Base-by-base conservation (phyloP, 1,140 invertebrate genomes). In the Stegodyphus mimosarum region DNA sequence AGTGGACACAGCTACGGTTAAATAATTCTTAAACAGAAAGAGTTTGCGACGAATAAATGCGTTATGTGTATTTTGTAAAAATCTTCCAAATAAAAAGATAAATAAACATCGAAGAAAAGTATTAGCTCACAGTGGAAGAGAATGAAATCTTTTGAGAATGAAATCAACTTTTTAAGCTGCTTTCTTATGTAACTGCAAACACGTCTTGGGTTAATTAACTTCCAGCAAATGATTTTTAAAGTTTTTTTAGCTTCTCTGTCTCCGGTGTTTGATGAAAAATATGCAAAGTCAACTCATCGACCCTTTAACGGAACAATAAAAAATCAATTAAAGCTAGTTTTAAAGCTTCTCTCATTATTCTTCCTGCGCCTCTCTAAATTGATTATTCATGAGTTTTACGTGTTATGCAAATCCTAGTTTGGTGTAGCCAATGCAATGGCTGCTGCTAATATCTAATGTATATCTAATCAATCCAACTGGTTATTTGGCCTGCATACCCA, bases 231-330 rank as follows among this genome's bases (percentile, higher is more conserved):
- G 18, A 67, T 49, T 70, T 84, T 84, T 69, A 75, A 50, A 13
- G 52, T 49, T 70, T 84, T 84, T 69, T 81, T 60, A 11, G 18
- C 48, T 53, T 60, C 74, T 73, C 71, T 83, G 71, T 75, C 64
- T 13, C 18, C 51, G 72, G 9, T 69, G 72, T 84, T 84, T 84
- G 81, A 84, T 84, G 81, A 84, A 60, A 84, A 84, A 84, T 84
- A 84, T 84, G 81, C 81, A 84, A 84, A 84, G 81, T 84, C 80
- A 83, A 83, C 80, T 83, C 80, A 73, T 83, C 81, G 81, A 84
- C 72, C 78, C 66, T 84, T 84, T 75, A 84, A 70, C 49, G 72
- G 81, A 84, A 84, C 72, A 76, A 84, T 75, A 70, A 84, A 84
- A 84, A 84, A 84, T 75, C 81, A 84, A 84, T 84, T 84, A 84